phyloP scores from a whole-genome alignment of 92 coral and sea anemone species.

The Umimayanthus kanabou region DNA sequence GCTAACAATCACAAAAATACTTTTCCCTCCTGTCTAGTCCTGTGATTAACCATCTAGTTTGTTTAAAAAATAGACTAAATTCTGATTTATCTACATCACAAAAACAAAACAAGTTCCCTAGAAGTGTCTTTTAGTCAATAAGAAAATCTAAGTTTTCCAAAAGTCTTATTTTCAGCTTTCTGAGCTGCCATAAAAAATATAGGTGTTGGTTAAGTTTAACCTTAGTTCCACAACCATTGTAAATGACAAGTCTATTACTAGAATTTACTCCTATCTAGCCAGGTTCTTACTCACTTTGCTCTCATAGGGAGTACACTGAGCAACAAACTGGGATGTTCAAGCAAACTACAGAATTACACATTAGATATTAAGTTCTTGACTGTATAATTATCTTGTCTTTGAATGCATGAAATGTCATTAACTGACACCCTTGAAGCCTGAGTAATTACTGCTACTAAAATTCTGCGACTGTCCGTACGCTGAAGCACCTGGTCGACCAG shows the following conservation, averaged over 20 bases:
- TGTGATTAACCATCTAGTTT: not conserved
- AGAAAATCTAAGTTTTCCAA: not conserved
- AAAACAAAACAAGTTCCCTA: not conserved
- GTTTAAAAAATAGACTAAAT: not conserved
- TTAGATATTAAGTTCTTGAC: not conserved
- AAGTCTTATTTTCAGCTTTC: not conserved
- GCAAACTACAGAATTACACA: not conserved
- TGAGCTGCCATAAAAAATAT: conserved; percentile 14
- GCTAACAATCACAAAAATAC: conserved; percentile 13
- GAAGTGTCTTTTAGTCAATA: not conserved
- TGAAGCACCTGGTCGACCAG: conserved; percentile 52
- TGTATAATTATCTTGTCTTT: not conserved
- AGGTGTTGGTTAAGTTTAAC: not conserved
- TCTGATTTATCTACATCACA: not conserved
- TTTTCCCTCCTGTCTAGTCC: not conserved
- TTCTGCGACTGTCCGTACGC: conserved; percentile 68
- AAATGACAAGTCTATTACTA: not conserved
- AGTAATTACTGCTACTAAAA: conserved; percentile 63
- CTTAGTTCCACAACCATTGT: not conserved
- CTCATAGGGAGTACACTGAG: not conserved
- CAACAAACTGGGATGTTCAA: not conserved
- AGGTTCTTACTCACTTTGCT: not conserved
- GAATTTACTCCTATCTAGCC: not conserved
- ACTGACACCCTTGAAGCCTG: conserved; percentile 82
- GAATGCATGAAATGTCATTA: conserved; percentile 29